A percentile compares a stretch with the other conserved stretches of the same genome.
Evolutionary conservation across 2,888 invertebrate genomes (phyloP).

Genomic region (Lasioglossum oenotherae): DNA sequence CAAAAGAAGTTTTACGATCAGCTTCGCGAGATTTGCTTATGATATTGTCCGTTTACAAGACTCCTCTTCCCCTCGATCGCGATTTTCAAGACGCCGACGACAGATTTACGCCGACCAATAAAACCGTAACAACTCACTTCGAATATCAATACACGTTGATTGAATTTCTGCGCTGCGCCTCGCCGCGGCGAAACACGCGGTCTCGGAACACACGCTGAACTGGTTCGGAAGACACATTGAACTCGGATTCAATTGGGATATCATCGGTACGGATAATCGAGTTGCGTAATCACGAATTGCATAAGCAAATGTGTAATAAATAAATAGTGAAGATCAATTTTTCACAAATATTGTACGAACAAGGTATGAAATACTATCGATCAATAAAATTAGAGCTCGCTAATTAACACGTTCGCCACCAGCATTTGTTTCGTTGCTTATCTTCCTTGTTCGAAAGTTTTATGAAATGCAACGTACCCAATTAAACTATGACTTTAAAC

Average conservation of each 20-base stretch:
- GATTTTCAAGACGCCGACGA: constrained; percentile 26
- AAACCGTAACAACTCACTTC: background rate
- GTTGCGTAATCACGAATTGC: too few relatives aligned
- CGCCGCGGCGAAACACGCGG: background rate
- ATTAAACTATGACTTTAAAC: too few relatives aligned
- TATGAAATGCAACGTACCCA: too few relatives aligned
- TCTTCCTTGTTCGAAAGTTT: too few relatives aligned
- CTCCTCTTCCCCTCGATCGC: background rate
- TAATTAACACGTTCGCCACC: background rate
- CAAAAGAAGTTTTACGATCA: constrained; percentile 38
- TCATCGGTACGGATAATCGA: too few relatives aligned
- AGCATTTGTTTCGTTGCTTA: too few relatives aligned
- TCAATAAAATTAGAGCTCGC: background rate
- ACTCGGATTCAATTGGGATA: too few relatives aligned
- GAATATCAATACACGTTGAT: background rate
- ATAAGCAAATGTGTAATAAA: background rate
- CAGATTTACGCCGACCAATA: constrained; percentile 19
- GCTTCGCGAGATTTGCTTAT: constrained; percentile 35
- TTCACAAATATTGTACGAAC: background rate
- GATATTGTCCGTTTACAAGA: constrained; percentile 40
- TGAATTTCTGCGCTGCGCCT: background rate
- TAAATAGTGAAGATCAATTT: background rate
- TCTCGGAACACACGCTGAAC: background rate
- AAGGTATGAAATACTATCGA: too few relatives aligned
- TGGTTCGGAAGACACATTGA: too few relatives aligned